Evolutionary conservation across 2,797 vertebrate species (phyloP).

Genomic region (Crocidura indochinensis): DNA sequence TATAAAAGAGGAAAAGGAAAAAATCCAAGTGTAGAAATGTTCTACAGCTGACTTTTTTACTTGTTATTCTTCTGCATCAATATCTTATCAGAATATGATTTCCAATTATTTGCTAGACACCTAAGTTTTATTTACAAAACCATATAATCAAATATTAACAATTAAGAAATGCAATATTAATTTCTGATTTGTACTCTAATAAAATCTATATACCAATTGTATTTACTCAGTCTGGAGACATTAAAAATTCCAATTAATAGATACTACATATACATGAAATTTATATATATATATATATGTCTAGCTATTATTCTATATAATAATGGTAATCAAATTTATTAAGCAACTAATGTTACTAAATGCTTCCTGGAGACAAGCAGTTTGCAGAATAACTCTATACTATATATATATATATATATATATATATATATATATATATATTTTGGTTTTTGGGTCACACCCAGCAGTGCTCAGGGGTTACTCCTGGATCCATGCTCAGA

Average conservation of each 20-base stretch:
- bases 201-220: not conserved
- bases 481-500: too few species aligned
- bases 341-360: not conserved
- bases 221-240: too few species aligned
- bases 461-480: too few species aligned
- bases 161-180: not conserved
- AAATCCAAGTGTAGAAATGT: not conserved
- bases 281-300: too few species aligned
- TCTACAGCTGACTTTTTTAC: constrained; percentile 8
- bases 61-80: not conserved
- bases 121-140: constrained; percentile 18
- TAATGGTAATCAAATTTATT: too few species aligned
- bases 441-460: too few species aligned
- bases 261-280: too few species aligned
- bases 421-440: too few species aligned
- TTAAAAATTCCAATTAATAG: too few species aligned
- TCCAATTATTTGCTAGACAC: not conserved
- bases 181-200: constrained; percentile 43
- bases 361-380: not conserved
- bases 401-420: too few species aligned
- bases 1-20: too few species aligned
- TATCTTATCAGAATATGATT: not conserved
- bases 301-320: not conserved
- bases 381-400: not conserved
- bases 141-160: not conserved